Conservation (phyloP, 2,888 invertebrate genomes). For the Acleris sparsana region DNA sequence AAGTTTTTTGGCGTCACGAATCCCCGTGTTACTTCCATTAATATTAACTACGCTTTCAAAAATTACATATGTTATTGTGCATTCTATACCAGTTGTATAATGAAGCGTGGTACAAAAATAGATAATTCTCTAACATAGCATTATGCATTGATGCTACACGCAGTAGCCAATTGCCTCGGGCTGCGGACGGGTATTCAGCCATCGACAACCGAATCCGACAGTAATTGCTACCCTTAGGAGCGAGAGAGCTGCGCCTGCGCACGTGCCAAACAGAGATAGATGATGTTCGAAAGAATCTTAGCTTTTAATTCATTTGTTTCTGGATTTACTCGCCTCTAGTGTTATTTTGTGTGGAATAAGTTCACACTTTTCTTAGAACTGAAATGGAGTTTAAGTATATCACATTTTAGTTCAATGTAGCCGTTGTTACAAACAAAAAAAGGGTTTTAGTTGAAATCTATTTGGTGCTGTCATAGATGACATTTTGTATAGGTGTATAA, state of each 20-base stretch:
- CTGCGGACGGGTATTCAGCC: slow-evolving; percentile 5
- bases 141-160: slow-evolving; percentile 21
- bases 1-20: too few relatives aligned
- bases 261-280: neutral
- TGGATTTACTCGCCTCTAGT: neutral
- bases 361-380: neutral
- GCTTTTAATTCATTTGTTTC: neutral
- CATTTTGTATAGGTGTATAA: too few relatives aligned
- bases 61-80: neutral
- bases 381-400: too few relatives aligned
- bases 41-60: too few relatives aligned
- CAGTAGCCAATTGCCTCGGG: slow-evolving; percentile 29
- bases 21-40: too few relatives aligned
- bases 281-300: neutral
- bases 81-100: slow-evolving; percentile 6
- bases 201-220: slow-evolving; percentile 21
- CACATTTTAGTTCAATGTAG: too few relatives aligned
- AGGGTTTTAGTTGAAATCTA: too few relatives aligned
- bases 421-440: too few relatives aligned
- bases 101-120: slow-evolving; percentile 14
- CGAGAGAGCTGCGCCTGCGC: neutral
- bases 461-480: too few relatives aligned
- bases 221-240: slow-evolving; percentile 23
- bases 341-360: neutral
- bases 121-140: slow-evolving; percentile 9